These are phyloP conservation scores for Protonemura montana DNA, from an alignment of 2,888 invertebrate genomes.

Conservation along the genomic window DNA sequence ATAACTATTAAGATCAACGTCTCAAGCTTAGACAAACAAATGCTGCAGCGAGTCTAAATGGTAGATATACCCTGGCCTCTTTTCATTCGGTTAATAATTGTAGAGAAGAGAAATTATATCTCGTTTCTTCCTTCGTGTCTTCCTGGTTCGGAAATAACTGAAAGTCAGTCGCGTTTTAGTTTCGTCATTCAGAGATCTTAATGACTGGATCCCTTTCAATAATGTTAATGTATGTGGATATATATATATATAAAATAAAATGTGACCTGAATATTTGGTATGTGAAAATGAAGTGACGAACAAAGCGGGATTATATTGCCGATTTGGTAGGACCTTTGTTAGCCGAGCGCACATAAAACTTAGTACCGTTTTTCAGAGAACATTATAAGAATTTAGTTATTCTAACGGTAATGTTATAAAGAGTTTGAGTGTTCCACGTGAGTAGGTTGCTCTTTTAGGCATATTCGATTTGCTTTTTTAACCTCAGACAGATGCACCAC, in stretches of 20 bases:
- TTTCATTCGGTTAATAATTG: background rate
- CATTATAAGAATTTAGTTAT: constrained; percentile 12
- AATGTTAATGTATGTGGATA: constrained; percentile 28
- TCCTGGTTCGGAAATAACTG: constrained; percentile 27
- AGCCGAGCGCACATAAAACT: background rate
- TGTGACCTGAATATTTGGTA: constrained; percentile 26
- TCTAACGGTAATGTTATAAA: constrained; percentile 25
- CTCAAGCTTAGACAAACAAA: background rate
- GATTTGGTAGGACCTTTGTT: constrained; percentile 22
- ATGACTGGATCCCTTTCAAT: constrained; percentile 35
- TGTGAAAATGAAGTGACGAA: constrained; percentile 8
- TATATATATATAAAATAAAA: constrained; percentile 35
- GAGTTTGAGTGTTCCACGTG: constrained; percentile 17
- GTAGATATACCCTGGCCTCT: background rate
- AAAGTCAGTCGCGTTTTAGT: constrained; percentile 19
- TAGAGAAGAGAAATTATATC: constrained; percentile 7
- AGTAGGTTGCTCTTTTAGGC: constrained; percentile 17
- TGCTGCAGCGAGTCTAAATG: background rate
- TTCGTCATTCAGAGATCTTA: constrained; percentile 24
- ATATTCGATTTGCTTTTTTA: background rate
- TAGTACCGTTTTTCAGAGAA: background rate
- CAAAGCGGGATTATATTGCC: constrained; percentile 28
- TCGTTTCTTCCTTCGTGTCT: constrained; percentile 14
- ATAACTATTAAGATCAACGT: constrained; percentile 5
- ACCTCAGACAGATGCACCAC: background rate